Conservation (phyloP, 2,888 invertebrate species). For the Mamestra brassicae region DNA sequence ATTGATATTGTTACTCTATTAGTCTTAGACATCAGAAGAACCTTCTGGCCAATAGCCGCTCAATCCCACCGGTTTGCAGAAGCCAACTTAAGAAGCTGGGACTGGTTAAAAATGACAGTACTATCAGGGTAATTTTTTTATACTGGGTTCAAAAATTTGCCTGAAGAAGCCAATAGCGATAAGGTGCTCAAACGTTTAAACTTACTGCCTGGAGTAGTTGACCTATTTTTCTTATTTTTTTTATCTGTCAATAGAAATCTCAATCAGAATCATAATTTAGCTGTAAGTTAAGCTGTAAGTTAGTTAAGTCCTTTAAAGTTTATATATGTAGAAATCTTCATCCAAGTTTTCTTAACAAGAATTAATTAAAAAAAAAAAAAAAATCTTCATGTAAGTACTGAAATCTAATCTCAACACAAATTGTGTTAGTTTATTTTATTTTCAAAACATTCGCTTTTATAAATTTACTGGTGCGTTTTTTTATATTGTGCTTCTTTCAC, state of each 20-base stretch:
- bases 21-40: background rate
- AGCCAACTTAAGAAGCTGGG: background rate
- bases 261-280: background rate
- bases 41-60: background rate
- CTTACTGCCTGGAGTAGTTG: conserved; percentile 9
- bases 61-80: background rate
- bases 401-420: background rate
- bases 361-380: background rate
- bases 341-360: conserved; percentile 14
- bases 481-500: background rate
- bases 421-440: background rate
- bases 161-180: background rate
- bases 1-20: conserved; percentile 3
- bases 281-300: too few relatives aligned
- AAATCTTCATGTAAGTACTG: background rate
- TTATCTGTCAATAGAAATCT: conserved; percentile 10
- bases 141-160: background rate
- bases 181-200: background rate
- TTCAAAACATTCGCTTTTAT: background rate
- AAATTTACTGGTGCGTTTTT: background rate
- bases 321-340: background rate
- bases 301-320: too few relatives aligned
- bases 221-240: background rate
- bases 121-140: background rate
- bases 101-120: background rate